Conservation (phyloP, 2,888 invertebrate genomes). For the Thereva unica region DNA sequence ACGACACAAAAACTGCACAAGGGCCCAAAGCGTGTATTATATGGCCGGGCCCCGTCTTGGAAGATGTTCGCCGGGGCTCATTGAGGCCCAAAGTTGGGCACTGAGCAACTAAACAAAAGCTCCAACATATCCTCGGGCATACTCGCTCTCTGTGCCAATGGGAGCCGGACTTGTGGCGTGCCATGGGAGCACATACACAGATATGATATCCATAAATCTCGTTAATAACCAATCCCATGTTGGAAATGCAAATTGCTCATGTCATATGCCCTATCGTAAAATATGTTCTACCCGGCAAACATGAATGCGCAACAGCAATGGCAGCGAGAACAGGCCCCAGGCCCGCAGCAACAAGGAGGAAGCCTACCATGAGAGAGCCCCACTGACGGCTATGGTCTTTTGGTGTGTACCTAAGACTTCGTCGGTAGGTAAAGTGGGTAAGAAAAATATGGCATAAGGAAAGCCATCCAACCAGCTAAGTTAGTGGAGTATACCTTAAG, state of each 20-base stretch:
- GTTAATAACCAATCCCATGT: constrained; percentile 58
- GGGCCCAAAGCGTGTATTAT: neutral
- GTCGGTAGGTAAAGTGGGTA: neutral
- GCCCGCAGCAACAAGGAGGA: constrained; percentile 2
- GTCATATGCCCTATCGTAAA: constrained; percentile 47
- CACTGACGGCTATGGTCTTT: neutral
- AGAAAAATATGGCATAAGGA: constrained; percentile 30
- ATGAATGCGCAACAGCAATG: constrained; percentile 36
- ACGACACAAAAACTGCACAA: constrained; percentile 19
- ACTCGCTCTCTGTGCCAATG: constrained; percentile 14
- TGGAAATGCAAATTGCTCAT: constrained; percentile 58
- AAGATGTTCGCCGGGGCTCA: constrained; percentile 6
- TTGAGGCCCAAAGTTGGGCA: too few relatives aligned
- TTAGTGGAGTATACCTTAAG: neutral
- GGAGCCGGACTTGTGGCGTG: constrained; percentile 9
- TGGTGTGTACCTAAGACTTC: too few relatives aligned
- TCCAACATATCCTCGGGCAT: neutral
- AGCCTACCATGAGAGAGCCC: neutral
- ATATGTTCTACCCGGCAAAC: constrained; percentile 30
- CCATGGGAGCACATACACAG: constrained; percentile 46
- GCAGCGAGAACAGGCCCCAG: constrained; percentile 13
- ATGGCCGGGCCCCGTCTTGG: constrained; percentile 4
- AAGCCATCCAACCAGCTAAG: constrained; percentile 19
- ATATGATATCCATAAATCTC: constrained; percentile 57
- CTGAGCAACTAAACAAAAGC: neutral